These are phyloP conservation scores for Hypsopygia costalis DNA, from an alignment of 2,888 invertebrate genomes.

Conservation along the genomic window DNA sequence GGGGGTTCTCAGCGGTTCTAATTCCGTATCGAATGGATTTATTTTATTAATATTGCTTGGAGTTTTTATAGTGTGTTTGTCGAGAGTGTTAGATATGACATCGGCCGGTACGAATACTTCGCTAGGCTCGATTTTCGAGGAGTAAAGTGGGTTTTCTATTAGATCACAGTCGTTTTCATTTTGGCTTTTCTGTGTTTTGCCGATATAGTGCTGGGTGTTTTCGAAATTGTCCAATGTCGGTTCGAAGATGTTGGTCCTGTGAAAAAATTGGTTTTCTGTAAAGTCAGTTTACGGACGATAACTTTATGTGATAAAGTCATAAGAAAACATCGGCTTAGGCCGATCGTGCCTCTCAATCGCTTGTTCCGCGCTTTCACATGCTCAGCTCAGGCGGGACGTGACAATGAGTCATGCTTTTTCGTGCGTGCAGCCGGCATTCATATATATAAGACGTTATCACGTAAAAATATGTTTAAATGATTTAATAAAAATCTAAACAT, in stretches of 20 bases:
- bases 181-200: conserved; percentile 45
- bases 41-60: conserved; percentile 53
- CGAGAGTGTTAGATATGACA: conserved; percentile 67
- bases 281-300: too few relatives aligned
- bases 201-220: conserved; percentile 71
- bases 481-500: too few relatives aligned
- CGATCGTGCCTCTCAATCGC: too few relatives aligned
- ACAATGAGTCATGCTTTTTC: too few relatives aligned
- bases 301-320: too few relatives aligned
- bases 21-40: conserved; percentile 58
- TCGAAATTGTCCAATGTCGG: conserved; percentile 74
- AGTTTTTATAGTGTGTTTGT: conserved; percentile 49
- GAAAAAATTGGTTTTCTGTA: too few relatives aligned
- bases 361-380: too few relatives aligned
- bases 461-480: too few relatives aligned
- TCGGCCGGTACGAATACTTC: conserved; percentile 81
- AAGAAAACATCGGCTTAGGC: too few relatives aligned
- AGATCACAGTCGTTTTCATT: conserved; percentile 63
- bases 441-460: too few relatives aligned
- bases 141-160: conserved; percentile 69
- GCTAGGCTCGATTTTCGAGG: conserved; percentile 68
- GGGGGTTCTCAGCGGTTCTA: conserved; percentile 70
- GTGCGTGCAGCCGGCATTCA: too few relatives aligned
- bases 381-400: too few relatives aligned
- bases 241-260: conserved; percentile 66